Conservation (phyloP, 2,113 vertebrate species). For the Pterocles gutturalis region DNA sequence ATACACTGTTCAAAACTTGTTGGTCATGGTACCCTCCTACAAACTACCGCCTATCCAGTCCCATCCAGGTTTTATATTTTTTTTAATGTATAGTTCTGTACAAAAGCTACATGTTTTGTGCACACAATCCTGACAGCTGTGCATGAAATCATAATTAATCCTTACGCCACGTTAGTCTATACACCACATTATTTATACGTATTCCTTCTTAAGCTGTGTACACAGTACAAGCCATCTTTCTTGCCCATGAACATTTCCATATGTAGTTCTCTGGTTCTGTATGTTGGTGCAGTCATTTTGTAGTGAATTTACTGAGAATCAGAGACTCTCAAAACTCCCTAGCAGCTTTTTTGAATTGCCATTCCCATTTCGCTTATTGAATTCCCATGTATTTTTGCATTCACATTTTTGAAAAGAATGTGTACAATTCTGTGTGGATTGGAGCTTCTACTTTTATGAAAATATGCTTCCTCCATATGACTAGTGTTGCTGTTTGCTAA, state of each 20-base stretch:
- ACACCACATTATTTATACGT: background rate
- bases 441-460: background rate
- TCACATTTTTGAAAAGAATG: background rate
- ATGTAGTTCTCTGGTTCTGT: background rate
- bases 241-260: background rate
- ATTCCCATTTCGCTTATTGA: background rate
- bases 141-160: background rate
- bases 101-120: background rate
- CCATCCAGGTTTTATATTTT: background rate
- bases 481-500: background rate
- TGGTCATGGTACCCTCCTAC: background rate
- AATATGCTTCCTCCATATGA: background rate
- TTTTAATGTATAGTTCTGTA: background rate
- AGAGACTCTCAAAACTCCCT: background rate
- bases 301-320: background rate
- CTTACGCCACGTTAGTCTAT: background rate
- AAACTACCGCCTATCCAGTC: background rate
- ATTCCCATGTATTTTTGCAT: background rate
- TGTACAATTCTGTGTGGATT: background rate
- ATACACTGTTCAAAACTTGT: constrained; percentile 52
- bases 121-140: background rate
- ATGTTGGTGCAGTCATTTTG: background rate
- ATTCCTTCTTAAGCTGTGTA: background rate
- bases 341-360: background rate
- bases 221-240: background rate